phyloP scores from a whole-genome alignment of 2,113 vertebrate genomes.

The Hemicordylus capensis region DNA sequence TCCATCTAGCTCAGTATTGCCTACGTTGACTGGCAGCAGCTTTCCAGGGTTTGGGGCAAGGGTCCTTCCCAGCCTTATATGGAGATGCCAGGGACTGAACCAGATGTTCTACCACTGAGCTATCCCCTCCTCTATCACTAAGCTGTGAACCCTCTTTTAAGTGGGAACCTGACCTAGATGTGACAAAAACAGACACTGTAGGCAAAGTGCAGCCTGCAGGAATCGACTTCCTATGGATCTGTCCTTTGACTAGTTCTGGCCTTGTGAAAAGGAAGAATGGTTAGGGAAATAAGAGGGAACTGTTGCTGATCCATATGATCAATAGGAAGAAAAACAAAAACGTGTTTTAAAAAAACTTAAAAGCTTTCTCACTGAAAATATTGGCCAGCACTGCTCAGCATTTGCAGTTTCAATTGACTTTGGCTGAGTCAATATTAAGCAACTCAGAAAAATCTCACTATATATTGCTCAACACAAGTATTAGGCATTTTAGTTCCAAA shows the following conservation, averaged over 20 bases:
- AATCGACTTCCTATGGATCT: neutral
- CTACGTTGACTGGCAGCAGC: no score
- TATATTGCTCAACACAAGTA: neutral
- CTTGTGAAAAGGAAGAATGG: neutral
- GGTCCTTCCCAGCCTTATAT: no score
- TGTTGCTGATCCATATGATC: neutral
- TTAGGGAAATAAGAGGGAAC: neutral
- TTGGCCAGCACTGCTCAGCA: neutral
- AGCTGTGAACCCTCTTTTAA: no score
- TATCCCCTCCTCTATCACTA: neutral
- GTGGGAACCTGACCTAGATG: neutral
- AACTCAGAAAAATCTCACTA: neutral
- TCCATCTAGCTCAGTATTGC: no score
- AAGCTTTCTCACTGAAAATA: slow-evolving; percentile 3
- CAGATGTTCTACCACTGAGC: neutral
- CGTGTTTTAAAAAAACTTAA: neutral
- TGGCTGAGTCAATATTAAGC: slow-evolving; percentile 2
- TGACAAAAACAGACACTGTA: neutral
- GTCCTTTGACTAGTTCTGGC: neutral
- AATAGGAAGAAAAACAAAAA: neutral
- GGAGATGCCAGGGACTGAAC: no score
- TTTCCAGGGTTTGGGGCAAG: no score
- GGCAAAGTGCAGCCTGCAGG: neutral
- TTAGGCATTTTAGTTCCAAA: neutral
- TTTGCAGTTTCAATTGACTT: slow-evolving; percentile 14